Base-by-base conservation (phyloP, 1,140 invertebrate species). In the Papilio xuthus region DNA sequence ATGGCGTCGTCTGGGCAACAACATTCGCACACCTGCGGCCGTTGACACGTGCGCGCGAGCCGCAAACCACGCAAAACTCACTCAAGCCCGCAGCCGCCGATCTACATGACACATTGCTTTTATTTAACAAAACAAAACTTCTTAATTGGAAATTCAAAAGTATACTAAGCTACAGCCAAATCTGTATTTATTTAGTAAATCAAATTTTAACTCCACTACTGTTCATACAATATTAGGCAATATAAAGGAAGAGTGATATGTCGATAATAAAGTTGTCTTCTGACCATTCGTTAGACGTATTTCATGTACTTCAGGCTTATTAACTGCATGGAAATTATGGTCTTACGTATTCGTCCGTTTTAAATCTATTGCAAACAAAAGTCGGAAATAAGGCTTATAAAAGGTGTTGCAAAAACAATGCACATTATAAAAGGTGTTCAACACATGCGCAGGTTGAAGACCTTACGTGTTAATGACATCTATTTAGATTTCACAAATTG, bases 1-100 rank as follows among this genome's bases (percentile, higher is more conserved):
- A 91, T 90, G 86, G 84, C 82, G 78, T 72, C 70, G 77, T 72
- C 80, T 86, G 88, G 89, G 84, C 90, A 91, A 89, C 86, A 88
- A 92, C 87, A 84, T 84, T 80, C 80, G 83, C 73, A 72, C 88
- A 89, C 85, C 90, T 89, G 88, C 86, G 90, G 88, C 77, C 89
- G 84, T 90, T 90, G 89, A 90, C 89, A 88, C 89, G 86, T 88
- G 89, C 88, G 85, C 84, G 63, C 74, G 83, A 85, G 86, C 84
- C 79, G 37, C 42, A 63, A 37, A 73, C 42, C 73, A 76, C 81
- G 67, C 76, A 28, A 78, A 53, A 78, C 32, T 60, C 18, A 26
- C 32, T 7, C 32, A 37, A 37, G 32, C 42, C 73, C 13, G 7
- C 26, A 23, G 12, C 32, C 32, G 4, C n/a, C 18, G 9, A 8